Conservation (phyloP, 2,113 vertebrate genomes). For the Amia ocellicauda region DNA sequence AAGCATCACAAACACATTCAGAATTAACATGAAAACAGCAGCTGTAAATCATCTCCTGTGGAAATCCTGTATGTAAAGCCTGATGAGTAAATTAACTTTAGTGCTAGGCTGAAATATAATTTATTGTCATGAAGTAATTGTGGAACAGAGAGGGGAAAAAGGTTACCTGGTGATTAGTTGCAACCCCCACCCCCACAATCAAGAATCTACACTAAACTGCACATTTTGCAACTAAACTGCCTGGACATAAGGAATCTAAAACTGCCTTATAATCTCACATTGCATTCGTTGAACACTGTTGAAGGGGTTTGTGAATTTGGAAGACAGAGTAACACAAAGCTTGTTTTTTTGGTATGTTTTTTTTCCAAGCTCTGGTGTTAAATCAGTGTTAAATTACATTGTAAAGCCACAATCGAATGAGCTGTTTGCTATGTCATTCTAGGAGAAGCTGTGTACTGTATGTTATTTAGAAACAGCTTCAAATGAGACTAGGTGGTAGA, state of each 20-base stretch:
- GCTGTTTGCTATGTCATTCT: no score
- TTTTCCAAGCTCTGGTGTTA: no score
- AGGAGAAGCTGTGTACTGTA: no score
- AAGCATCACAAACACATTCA: neutral
- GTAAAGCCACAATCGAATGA: no score
- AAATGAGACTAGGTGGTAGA: no score
- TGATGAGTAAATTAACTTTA: slow-evolving; percentile 6
- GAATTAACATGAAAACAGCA: slow-evolving; percentile 3
- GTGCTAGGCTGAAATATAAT: neutral
- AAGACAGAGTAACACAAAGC: no score
- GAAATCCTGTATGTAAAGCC: neutral
- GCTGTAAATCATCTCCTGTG: slow-evolving; percentile 1
- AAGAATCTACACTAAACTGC: neutral
- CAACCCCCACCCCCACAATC: neutral
- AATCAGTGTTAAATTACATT: no score
- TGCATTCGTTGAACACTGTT: no score
- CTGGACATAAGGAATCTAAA: neutral
- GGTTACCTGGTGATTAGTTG: slow-evolving; percentile 10
- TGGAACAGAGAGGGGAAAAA: neutral
- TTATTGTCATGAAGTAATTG: neutral
- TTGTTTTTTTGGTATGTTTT: no score
- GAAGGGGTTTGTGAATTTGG: no score
- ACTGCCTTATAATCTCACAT: no score
- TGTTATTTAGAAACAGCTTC: no score
- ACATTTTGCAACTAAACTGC: neutral